A percentile compares a stretch with the other conserved stretches of the same genome.
These are phyloP conservation scores for Fragum fragum DNA, from an alignment of 2,888 invertebrate genomes.

Conservation along the genomic window DNA sequence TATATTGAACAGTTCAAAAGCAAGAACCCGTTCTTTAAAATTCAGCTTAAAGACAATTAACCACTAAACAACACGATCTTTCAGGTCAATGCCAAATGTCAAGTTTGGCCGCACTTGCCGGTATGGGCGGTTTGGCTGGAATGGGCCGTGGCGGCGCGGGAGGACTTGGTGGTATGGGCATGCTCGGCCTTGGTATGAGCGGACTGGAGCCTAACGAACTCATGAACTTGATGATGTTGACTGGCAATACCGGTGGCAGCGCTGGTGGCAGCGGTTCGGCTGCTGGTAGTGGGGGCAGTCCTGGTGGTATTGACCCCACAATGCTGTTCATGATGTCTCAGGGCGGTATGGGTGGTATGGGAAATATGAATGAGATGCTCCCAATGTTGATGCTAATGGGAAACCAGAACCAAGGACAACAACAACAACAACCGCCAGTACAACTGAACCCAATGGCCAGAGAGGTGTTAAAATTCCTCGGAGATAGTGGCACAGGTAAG, in stretches of 20 bases:
- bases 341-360: slow-evolving; percentile 37
- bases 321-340: slow-evolving; percentile 26
- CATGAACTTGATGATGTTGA: slow-evolving; percentile 13
- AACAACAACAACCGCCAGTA: neutral
- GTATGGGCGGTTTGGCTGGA: neutral
- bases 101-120: neutral
- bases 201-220: slow-evolving; percentile 35
- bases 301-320: slow-evolving; percentile 42
- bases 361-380: slow-evolving; percentile 30
- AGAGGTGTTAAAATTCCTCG: neutral
- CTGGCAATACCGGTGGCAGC: neutral
- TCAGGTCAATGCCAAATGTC: slow-evolving; percentile 11
- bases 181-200: slow-evolving; percentile 21
- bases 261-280: neutral
- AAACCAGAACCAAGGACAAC: neutral
- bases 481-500: slow-evolving; percentile 24
- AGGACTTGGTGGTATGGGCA: slow-evolving; percentile 5
- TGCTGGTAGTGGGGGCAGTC: neutral
- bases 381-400: slow-evolving; percentile 38
- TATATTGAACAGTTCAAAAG: too few species aligned
- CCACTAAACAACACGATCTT: neutral
- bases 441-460: neutral
- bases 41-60: too few species aligned
- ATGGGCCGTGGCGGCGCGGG: neutral
- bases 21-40: too few species aligned